phyloP scores from a whole-genome alignment of 1,140 invertebrate genomes.

The Wasmannia auropunctata region DNA sequence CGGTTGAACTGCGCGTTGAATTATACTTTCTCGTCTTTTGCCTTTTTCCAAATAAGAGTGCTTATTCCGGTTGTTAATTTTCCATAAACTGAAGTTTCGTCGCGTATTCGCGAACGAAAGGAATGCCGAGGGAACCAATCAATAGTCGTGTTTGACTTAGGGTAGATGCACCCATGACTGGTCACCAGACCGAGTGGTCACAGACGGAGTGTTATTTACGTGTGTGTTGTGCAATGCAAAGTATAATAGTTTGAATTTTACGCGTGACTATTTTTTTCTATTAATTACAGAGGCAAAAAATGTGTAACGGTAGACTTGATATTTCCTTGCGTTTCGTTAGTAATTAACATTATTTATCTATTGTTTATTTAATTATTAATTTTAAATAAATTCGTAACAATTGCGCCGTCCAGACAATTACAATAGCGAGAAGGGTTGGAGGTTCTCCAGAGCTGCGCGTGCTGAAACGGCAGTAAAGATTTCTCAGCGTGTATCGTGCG shows the following conservation, averaged over 20 bases:
- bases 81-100: neutral
- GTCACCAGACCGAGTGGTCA: too few relatives aligned
- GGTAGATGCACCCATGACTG: neutral
- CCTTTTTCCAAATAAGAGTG: neutral
- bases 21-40: neutral
- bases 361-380: too few relatives aligned
- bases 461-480: conserved; percentile 6
- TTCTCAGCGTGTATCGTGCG: neutral
- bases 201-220: neutral
- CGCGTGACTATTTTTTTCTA: neutral
- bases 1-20: neutral
- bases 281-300: neutral
- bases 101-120: neutral
- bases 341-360: neutral
- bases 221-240: neutral
- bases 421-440: neutral
- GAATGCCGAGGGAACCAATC: neutral
- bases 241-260: neutral
- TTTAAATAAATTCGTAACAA: neutral
- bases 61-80: neutral
- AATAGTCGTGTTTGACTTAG: conserved; percentile 4
- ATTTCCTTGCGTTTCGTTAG: neutral
- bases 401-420: neutral
- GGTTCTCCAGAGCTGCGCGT: neutral
- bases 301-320: neutral